Conservation (phyloP, 2,113 vertebrate species). For the Sylvietta virens region DNA sequence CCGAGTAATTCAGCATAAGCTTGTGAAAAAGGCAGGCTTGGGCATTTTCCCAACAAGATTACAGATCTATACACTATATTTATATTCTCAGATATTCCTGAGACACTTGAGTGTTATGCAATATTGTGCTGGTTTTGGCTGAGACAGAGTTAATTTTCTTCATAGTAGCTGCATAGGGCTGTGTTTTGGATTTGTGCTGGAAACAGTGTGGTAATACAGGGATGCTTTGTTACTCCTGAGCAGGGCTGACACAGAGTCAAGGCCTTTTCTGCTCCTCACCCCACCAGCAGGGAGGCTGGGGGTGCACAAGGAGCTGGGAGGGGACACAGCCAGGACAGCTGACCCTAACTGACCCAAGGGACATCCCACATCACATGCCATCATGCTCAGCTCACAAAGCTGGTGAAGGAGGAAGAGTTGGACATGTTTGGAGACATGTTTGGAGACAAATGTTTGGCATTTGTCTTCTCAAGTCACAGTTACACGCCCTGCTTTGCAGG, state of each 20-base stretch:
- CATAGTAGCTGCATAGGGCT: background rate
- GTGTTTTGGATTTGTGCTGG: background rate
- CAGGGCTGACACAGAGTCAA: background rate
- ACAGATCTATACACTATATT: background rate
- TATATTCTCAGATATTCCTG: background rate
- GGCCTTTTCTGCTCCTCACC: background rate
- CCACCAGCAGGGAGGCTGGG: background rate
- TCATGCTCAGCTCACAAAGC: background rate
- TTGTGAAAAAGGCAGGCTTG: background rate
- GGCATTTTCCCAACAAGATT: background rate
- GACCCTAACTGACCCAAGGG: background rate
- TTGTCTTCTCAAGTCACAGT: background rate
- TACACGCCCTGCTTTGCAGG: accelerated
- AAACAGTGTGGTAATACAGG: background rate
- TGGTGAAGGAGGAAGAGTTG: background rate
- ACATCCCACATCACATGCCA: background rate
- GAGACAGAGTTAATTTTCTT: background rate
- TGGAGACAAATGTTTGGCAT: background rate
- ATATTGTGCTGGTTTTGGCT: background rate
- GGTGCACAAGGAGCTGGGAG: background rate
- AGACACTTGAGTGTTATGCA: background rate
- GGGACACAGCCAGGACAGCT: background rate
- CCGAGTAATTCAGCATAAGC: background rate
- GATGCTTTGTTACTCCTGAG: background rate
- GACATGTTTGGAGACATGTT: background rate